Evolutionary conservation across 2,888 invertebrate species (phyloP), one percentile per base, ranked within the genome.

Genomic region (Philopedon plagiatum): DNA sequence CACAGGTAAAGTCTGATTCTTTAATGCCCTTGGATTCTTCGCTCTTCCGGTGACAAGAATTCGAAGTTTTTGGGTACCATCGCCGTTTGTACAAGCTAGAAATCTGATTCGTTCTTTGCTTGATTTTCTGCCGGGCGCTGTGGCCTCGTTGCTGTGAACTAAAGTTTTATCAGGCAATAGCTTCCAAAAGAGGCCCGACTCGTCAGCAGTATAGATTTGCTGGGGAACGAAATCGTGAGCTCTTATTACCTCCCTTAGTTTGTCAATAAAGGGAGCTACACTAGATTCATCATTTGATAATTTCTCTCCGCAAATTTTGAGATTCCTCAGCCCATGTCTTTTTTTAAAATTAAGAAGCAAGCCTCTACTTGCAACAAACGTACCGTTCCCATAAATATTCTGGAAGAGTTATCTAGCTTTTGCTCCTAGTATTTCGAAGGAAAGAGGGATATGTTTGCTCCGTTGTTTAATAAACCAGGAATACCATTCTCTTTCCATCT

Each of bases 401-500:
- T 51, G 8, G n/a, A 8, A 23, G 11, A 51, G 5, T 51, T 51
- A 18, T 51, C 51, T 5, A 51, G 19, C 51, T 51, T 51, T 51
- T 21, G 51, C 51, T 18, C 21, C 51, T 51, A 51, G 19, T 13
- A 51, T 21, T 51, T 51, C 21, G 15, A 8, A 51, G 5, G 15
- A 41, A 41, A 41, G 3, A 41, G 41, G 11, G 15, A 51, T 51
- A 21, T 15, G 26, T 29, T 54, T 54, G 26, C 54, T 29, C 23
- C 54, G 54, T 29, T 54, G 54, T 32, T 54, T 21, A 23, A 21
- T 26, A 54, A 54, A 54, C 54, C 54, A 54, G 54, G 23, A 54
- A 54, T 54, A 54, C 54, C 19, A 54, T 54, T 54, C 54, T 9
- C 54, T 54, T 54, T 54, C 54, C 54, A 54, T 32, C 54, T 23